Base-by-base conservation (phyloP, 2,797 vertebrate species). In the Mycteria americana region DNA sequence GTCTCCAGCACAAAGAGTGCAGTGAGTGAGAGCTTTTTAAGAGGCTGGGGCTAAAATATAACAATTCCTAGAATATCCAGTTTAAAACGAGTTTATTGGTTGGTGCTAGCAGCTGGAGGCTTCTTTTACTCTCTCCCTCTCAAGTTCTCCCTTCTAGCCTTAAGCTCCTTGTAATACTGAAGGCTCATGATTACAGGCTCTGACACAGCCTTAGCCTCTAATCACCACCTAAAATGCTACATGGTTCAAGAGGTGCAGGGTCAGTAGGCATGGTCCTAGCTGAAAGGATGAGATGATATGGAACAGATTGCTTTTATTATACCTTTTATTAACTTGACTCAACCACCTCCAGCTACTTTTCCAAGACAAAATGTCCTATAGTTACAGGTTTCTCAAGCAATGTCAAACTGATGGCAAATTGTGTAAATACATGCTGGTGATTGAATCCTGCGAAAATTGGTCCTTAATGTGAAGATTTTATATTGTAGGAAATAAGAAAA, bases 221-320 rank as follows among this genome's bases (percentile, higher is more conserved):
- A 95, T 89, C 59, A 77, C 45, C 60, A 48, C 54, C 39, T 67
- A 45, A 92, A 91, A 88, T 45, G 23, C 35, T 77, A 22, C 5
- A 0, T 79, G 31, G 64, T n/a, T 94, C 79, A 91, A 83, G 78
- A 85, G 68, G 28, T 80, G 30, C 18, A 30, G 23, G 39, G 79
- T 89, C 81, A 60, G 75, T 35, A 80, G 51, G 60, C 39, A 74
- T 15, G 13, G 19, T 68, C 28, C 41, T 78, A 56, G 33, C 11
- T 75, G 83, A 81, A 93, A 92, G 31, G 33, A 77, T 18, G 68
- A 39, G 64, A 92, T 72, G 9, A 80, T 74, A 80, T 9, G 8
- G 70, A 90, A 80, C 17, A 77, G n/a, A 91, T 37, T 89, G 78
- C 31, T 89, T 93, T 91, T 89, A 92, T 85, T 88, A 57, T n/a